Percentiles rank a stretch among this genome's conserved stretches.
These are phyloP conservation scores for Ditula angustiorana DNA, from an alignment of 2,888 invertebrate species.

Conservation along the genomic window DNA sequence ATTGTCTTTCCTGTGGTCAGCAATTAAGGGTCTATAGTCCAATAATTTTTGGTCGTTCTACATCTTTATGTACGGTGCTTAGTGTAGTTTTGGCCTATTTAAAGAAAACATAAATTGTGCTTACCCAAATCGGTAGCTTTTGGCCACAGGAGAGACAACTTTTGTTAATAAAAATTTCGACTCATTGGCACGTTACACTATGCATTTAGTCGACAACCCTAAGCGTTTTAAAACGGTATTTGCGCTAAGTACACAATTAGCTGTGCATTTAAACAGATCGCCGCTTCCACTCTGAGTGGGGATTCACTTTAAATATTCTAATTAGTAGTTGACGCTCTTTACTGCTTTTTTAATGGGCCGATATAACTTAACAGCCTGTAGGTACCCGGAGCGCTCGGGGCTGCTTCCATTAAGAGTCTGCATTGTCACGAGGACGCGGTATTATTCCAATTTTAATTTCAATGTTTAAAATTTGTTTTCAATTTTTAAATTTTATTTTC, in stretches of 20 bases:
- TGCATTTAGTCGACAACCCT: background rate
- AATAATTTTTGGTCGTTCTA: too few species aligned
- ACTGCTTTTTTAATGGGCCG: slow-evolving; percentile 34
- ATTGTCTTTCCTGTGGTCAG: too few species aligned
- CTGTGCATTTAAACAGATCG: slow-evolving; percentile 39
- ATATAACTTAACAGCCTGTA: slow-evolving; percentile 31
- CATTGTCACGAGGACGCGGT: slow-evolving; percentile 10
- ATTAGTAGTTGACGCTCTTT: slow-evolving; percentile 39
- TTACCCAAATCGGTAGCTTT: too few species aligned
- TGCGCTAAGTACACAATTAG: slow-evolving; percentile 41
- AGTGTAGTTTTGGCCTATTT: too few species aligned
- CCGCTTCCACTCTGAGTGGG: slow-evolving; percentile 30
- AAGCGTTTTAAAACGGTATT: slow-evolving; percentile 35
- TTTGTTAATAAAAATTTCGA: background rate
- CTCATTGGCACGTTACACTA: too few species aligned
- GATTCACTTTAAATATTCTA: slow-evolving; percentile 39
- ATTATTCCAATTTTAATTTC: background rate
- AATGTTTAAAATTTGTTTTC: background rate
- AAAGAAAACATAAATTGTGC: too few species aligned
- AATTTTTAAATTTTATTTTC: too few species aligned
- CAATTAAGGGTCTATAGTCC: too few species aligned
- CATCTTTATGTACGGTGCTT: too few species aligned
- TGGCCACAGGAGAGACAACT: too few species aligned
- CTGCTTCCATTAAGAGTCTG: background rate
- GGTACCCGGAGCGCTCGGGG: slow-evolving; percentile 14